These are phyloP conservation scores for Synodontis membranacea DNA, from an alignment of 2,113 vertebrate species.

Conservation along the genomic window DNA sequence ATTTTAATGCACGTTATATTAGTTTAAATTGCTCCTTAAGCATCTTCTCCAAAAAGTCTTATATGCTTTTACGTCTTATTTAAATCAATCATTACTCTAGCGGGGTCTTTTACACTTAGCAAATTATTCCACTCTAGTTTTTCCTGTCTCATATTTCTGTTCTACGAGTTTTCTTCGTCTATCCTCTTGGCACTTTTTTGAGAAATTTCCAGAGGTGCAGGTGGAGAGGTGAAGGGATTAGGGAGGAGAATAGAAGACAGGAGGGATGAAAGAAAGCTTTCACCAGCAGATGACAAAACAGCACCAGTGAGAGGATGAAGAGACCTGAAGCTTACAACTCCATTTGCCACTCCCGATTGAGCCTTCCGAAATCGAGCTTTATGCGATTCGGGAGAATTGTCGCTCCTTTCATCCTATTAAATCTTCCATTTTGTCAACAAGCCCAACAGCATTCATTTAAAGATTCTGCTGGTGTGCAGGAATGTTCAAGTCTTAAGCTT, in stretches of 20 bases:
- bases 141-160: slow-evolving; percentile 3
- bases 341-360: slow-evolving; percentile 24
- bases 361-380: slow-evolving; percentile 19
- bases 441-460: not conserved
- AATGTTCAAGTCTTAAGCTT: not conserved
- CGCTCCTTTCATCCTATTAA: slow-evolving; percentile 27
- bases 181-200: not conserved
- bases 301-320: slow-evolving; percentile 21
- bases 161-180: not conserved
- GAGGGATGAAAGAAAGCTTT: slow-evolving; percentile 21
- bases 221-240: slow-evolving; percentile 31
- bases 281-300: slow-evolving; percentile 39
- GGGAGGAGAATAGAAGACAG: slow-evolving; percentile 24
- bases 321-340: slow-evolving; percentile 31
- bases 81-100: not conserved
- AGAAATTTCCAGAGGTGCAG: slow-evolving; percentile 23
- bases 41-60: not conserved
- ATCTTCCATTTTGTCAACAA: slow-evolving; percentile 30
- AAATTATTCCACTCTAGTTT: not conserved
- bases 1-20: not conserved
- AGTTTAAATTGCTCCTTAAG: not conserved
- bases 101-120: not conserved
- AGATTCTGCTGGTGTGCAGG: slow-evolving; percentile 1
- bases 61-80: not conserved
- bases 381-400: slow-evolving; percentile 7